Percentiles rank a stretch among this genome's conserved stretches.
These are phyloP conservation scores for Cephalopholis sonnerati DNA, from an alignment of 2,113 vertebrate species.

Conservation along the genomic window DNA sequence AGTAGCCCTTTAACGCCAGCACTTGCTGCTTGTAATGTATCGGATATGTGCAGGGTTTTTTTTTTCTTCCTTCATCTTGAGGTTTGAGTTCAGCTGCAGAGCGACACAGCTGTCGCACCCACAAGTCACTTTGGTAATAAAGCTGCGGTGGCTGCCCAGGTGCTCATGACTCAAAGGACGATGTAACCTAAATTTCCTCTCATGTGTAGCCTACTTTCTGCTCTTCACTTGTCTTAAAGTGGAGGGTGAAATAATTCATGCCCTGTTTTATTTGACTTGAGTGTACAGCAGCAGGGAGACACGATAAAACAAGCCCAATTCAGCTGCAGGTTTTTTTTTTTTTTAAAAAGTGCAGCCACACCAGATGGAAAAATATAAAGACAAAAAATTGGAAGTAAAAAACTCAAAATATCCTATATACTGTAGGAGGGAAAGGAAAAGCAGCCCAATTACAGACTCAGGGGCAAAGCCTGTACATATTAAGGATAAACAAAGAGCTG, in stretches of 20 bases:
- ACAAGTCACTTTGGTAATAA: slow-evolving; percentile 50
- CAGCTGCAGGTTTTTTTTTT: neutral
- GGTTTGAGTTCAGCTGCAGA: slow-evolving; percentile 66
- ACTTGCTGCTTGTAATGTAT: neutral
- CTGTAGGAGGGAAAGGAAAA: slow-evolving; percentile 6
- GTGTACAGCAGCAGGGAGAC: slow-evolving; percentile 4
- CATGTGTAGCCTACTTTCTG: slow-evolving; percentile 65
- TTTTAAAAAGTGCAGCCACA: neutral
- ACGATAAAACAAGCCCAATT: neutral
- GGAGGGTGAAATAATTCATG: slow-evolving; percentile 5
- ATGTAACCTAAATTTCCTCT: slow-evolving; percentile 62
- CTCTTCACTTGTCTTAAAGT: slow-evolving; percentile 26
- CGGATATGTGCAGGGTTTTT: slow-evolving; percentile 6
- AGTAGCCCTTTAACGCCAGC: neutral
- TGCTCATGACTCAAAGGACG: slow-evolving; percentile 62
- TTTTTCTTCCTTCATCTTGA: neutral
- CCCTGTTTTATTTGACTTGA: slow-evolving; percentile 14
- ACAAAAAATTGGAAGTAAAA: neutral
- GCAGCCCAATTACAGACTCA: slow-evolving; percentile 46
- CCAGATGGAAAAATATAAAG: neutral
- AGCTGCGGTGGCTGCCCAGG: slow-evolving; percentile 66
- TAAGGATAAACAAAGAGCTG: slow-evolving; percentile 51
- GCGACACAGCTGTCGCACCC: slow-evolving; percentile 66
- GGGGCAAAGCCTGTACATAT: slow-evolving; percentile 44
- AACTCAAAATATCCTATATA: neutral